Base-by-base conservation (phyloP, 2,113 vertebrate species). In the Pardalotus punctatus region DNA sequence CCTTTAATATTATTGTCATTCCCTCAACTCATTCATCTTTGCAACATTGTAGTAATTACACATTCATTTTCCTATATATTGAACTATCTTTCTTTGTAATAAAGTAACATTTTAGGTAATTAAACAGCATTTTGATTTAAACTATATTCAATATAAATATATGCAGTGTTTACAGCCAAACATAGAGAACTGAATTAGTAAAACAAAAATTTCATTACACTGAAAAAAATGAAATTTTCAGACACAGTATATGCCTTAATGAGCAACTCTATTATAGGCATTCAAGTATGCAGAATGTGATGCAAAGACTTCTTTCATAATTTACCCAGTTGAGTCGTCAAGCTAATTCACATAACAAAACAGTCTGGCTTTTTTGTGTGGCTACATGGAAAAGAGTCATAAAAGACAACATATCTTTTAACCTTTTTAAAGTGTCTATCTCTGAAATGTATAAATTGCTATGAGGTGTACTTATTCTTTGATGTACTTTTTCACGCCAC, bases 41-140 rank as follows among this genome's bases (percentile, higher is more conserved):
- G 31, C 80, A 93, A 65, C 21, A 27, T 86, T 42, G 66, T 29
- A 73, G 79, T 87, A 91, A 86, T 88, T 93, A 43, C 27, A 56
- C 54, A 67, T 88, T 92, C 35, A 92, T 97, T 97, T 96, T 87
- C 93, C 71, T 94, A 86, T 43, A 93, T 88, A 92, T 88, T 96
- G 79, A 93, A 81, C 31, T 70, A 36, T 29, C 3, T 86, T 92
- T 81, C 81, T 72, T 61, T 90, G 45, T 78, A 91, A 83, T 82
- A 70, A 80, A 81, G 33, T 78, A 78, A 60, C 12, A 64, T n/a
- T 82, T 92, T 66, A 81, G n/a, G 64, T 79, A 91, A 94, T 88
- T 86, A 94, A 92, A 60, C 12, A 78, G 8, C 6, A 78, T 73
- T 94, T 90, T 92, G 38, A 66, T 90, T 67, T 83, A 35, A 87